phyloP scores from a whole-genome alignment of 2,797 vertebrate species.

The Melanotaenia parkinsoni region DNA sequence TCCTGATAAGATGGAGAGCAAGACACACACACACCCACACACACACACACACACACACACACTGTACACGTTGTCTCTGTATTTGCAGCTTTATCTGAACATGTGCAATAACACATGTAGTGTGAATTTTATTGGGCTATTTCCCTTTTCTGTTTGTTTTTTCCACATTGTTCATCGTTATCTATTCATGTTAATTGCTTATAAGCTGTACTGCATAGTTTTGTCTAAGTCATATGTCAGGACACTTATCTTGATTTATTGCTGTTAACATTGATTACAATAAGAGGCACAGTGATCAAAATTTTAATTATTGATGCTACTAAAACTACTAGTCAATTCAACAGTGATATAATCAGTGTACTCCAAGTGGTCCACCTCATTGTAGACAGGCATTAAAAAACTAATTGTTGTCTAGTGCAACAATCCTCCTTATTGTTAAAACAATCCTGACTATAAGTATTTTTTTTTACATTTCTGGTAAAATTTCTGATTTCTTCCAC shows the following conservation, averaged over 20 bases:
- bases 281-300: neutral
- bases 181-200: neutral
- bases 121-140: neutral
- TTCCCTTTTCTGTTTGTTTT: neutral
- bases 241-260: neutral
- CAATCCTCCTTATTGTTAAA: neutral
- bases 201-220: neutral
- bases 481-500: too few relatives aligned
- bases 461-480: too few relatives aligned
- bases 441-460: neutral
- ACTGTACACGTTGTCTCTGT: neutral
- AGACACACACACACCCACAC: neutral
- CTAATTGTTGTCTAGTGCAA: neutral
- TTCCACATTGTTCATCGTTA: neutral
- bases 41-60: neutral
- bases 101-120: neutral
- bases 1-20: constrained; percentile 37
- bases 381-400: neutral
- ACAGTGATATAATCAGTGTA: neutral
- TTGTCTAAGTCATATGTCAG: neutral
- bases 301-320: neutral
- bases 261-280: neutral
- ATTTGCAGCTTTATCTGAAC: constrained; percentile 14
- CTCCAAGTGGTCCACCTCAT: neutral
- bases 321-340: neutral